Evolutionary conservation across 2,113 vertebrate genomes (phyloP), one percentile per base, ranked within the genome.

Genomic region (Antechinus flavipes): DNA sequence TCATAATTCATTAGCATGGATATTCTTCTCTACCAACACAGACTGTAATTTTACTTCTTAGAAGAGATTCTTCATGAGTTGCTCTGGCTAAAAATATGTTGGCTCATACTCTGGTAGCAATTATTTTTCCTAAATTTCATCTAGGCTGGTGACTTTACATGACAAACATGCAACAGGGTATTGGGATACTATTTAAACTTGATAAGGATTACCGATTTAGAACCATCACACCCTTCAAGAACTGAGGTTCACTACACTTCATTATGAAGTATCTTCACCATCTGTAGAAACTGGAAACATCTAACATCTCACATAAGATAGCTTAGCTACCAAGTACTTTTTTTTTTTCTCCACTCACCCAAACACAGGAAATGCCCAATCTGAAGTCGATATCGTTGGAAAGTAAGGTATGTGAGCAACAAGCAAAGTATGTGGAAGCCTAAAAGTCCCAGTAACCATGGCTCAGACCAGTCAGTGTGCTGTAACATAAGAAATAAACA

Each of bases 401-500:
- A 98, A 0, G 99, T 99, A 9, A 99, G 0, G 26, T 98, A 98
- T 0, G 99, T 99, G 52, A 99, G 91, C 2, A 98, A 96, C 90
- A 99, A 97, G 98, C 99, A 99, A 7, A 99, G 68, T 19, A 97
- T 12, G 53, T 99, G 99, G 97, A 99, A 99, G 93, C 50, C n/a
- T 0, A 98, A 47, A 84, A 99, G 98, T 1, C 98, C 99, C 27
- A 99, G 11, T 2, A 99, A 98, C 99, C 99, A 99, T 0, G 99
- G 98, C 95, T 99, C 99, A 0, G 99, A 99, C 99, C 99, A 99
- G 97, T 99, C 99, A 0, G 99, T 99, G 98, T 99, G 96, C 96
- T 99, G 89, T 0, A 61, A 53, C 99, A 89, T 0, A 61, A 53
- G n/a, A 61, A 61, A 6, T 95, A 10, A 96, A 11, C 0, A 0